A percentile compares a stretch with the other conserved stretches of the same genome.
Evolutionary conservation across 2,888 invertebrate genomes (phyloP).

Genomic region (Agriopis marginaria): DNA sequence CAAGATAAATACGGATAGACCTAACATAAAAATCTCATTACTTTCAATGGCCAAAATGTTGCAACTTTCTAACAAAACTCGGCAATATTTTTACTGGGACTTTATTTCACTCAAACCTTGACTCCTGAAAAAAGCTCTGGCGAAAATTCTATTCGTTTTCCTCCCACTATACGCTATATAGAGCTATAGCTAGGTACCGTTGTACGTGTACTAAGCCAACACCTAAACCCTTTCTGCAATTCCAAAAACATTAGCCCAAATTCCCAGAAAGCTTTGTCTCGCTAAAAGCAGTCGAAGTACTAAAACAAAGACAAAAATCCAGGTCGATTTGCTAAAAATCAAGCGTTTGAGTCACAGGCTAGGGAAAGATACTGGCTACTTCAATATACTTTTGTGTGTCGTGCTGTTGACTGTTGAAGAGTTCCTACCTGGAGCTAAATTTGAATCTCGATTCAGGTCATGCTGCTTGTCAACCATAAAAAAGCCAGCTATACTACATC

Average conservation of each 20-base stretch:
- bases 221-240: constrained; percentile 6
- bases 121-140: background rate
- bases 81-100: too few species aligned
- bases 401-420: too few species aligned
- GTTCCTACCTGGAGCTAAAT: too few species aligned
- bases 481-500: too few species aligned
- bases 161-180: background rate
- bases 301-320: constrained; percentile 22
- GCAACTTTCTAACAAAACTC: too few species aligned
- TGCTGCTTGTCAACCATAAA: too few species aligned
- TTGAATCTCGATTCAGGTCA: too few species aligned
- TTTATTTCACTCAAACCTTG: background rate
- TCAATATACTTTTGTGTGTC: background rate
- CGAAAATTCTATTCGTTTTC: background rate
- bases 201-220: background rate
- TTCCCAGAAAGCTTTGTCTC: constrained; percentile 19
- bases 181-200: background rate
- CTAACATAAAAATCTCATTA: too few species aligned
- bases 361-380: background rate
- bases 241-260: constrained; percentile 12
- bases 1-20: too few species aligned
- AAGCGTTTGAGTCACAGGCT: background rate
- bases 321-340: constrained; percentile 11
- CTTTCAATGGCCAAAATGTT: too few species aligned
- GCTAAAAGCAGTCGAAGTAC: constrained; percentile 9